These are phyloP conservation scores for Coregonus sp. DNA, from an alignment of 2,797 vertebrate species.

Conservation along the genomic window DNA sequence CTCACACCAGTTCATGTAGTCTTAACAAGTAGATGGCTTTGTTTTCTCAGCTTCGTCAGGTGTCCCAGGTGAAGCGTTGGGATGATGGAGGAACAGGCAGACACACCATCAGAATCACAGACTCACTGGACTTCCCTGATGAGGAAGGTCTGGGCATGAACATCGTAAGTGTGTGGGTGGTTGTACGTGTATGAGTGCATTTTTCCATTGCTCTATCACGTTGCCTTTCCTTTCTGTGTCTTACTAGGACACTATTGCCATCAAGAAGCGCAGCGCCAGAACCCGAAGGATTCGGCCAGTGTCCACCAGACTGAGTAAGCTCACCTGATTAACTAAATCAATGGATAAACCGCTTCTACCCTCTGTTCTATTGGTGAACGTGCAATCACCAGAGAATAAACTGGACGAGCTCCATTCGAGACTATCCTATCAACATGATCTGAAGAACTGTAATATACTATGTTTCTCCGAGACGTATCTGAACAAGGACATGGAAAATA, in stretches of 20 bases:
- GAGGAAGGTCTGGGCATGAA: slow-evolving; percentile 82
- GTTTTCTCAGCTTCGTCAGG: slow-evolving; percentile 80
- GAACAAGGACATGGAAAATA: no score
- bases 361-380: no score
- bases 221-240: slow-evolving; percentile 11
- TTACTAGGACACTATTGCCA: slow-evolving; percentile 89
- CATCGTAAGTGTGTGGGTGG: slow-evolving; percentile 78
- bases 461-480: no score
- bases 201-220: background rate
- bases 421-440: no score
- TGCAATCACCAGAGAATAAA: no score
- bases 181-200: slow-evolving; percentile 16
- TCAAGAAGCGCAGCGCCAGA: slow-evolving; percentile 86
- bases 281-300: slow-evolving; percentile 89
- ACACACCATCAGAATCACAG: slow-evolving; percentile 67
- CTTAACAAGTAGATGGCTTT: background rate
- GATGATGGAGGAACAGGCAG: slow-evolving; percentile 76
- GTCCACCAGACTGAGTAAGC: slow-evolving; percentile 89
- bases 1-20: background rate
- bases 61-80: slow-evolving; percentile 81
- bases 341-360: no score
- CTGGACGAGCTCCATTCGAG: no score
- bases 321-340: background rate
- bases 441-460: no score
- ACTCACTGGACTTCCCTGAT: slow-evolving; percentile 81